Conservation (phyloP, 2,888 invertebrate genomes). For the Nematopogon swammerdamellus region DNA sequence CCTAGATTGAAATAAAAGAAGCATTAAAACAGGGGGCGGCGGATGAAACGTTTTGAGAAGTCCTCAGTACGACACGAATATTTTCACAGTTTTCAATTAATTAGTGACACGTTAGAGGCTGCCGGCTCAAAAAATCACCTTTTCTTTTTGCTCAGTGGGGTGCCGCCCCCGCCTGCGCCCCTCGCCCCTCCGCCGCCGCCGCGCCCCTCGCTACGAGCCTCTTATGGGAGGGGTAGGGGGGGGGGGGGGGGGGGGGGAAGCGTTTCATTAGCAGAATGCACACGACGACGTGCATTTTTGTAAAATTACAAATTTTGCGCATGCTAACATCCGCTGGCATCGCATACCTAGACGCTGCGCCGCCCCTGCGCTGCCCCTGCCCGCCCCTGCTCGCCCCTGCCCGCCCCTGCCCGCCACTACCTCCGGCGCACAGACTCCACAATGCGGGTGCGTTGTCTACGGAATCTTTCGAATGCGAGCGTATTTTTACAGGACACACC, state of each 20-base stretch:
- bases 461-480: too few relatives aligned
- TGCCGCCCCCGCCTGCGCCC: too few relatives aligned
- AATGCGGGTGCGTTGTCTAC: too few relatives aligned
- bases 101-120: not conserved
- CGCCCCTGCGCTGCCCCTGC: conserved; percentile 2
- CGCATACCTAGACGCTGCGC: conserved; percentile 11
- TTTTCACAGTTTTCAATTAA: not conserved
- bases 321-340: conserved; percentile 14
- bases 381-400: conserved; percentile 1
- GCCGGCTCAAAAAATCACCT: not conserved
- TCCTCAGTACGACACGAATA: not conserved
- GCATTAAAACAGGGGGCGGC: not conserved
- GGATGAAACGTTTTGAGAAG: not conserved
- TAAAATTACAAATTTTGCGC: conserved; percentile 25
- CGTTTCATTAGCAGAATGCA: conserved; percentile 37
- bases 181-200: not conserved
- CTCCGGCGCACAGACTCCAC: too few relatives aligned
- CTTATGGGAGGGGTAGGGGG: too few relatives aligned
- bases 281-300: conserved; percentile 30
- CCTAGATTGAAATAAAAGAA: not conserved
- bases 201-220: too few relatives aligned
- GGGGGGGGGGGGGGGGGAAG: not conserved
- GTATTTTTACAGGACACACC: too few relatives aligned
- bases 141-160: too few relatives aligned
- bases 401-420: conserved; percentile 1